Evolutionary conservation across 2,113 vertebrate species (phyloP), one percentile per base, ranked within the genome.

Genomic region (Lophura nycthemera): DNA sequence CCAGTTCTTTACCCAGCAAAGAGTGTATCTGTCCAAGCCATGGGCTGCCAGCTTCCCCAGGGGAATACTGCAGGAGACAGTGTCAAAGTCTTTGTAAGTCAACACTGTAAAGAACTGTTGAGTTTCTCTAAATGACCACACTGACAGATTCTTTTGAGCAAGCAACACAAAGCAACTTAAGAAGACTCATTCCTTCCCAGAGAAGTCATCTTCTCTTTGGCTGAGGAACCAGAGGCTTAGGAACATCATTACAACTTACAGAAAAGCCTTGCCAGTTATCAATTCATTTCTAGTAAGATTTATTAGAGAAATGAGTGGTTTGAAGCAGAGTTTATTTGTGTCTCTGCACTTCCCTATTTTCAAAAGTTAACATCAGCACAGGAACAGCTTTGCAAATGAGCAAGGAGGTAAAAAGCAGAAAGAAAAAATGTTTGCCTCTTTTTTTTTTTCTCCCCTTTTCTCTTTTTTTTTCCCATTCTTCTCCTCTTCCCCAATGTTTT

Each of bases 321-420:
- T 52, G 52, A 76, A 88, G 48, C 8, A 57, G 1, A 47, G 34
- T 5, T 86, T 70, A 2, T 5, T 8, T 38, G 24, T 12, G 32
- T 47, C 36, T 69, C 75, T 63, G 43, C 24, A 27, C n/a, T 54
- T 84, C 70, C 70, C 71, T 30, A 50, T 30, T 13, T 79, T 57
- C 63, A 79, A 66, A 71, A 87, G 25, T 57, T 65, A 71, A 59
- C 18, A 67, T 29, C 6, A n/a, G 6, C 74, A 84, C 32, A 78
- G 52, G 42, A 90, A 78, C 84, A 70, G 59, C 36, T 59, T 57
- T 76, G 66, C 22, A 40, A 85, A 85, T 18, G 36, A 20, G 11
- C 11, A 1, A 70, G n/a, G 16, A 92, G 67, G 48, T 17, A 94
- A 87, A 92, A n/a, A 85, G 71, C 71, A 87, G 11, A 48, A 72